These are phyloP conservation scores for Paratilapia polleni DNA, from an alignment of 2,113 vertebrate species.

Conservation along the genomic window DNA sequence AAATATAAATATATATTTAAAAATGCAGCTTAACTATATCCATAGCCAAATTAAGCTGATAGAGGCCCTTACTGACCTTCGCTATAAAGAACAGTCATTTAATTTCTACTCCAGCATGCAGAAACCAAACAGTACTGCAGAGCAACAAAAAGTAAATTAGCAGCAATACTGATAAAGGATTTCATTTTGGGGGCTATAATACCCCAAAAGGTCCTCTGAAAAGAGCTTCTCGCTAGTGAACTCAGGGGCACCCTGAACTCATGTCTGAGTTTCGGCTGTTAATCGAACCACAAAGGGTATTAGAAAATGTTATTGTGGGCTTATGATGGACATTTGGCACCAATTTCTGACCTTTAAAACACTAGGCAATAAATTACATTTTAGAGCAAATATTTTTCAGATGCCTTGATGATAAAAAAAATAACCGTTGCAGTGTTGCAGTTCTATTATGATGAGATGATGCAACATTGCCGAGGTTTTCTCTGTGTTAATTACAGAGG, in stretches of 20 bases:
- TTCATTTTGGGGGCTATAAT: background rate
- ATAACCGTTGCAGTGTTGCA: background rate
- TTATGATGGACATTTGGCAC: background rate
- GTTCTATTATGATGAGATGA: background rate
- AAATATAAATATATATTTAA: background rate
- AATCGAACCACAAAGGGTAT: no score
- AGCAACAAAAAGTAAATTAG: background rate
- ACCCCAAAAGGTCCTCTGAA: background rate
- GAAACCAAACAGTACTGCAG: background rate
- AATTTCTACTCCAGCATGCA: background rate
- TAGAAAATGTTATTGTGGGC: rapidly evolving
- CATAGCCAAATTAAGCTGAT: background rate
- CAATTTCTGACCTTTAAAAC: background rate
- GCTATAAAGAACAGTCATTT: background rate
- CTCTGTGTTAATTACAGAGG: background rate
- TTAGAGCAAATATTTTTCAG: background rate
- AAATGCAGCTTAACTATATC: background rate
- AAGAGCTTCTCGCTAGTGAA: background rate
- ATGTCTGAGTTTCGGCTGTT: background rate
- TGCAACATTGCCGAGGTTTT: background rate
- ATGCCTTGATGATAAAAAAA: background rate
- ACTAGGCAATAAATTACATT: background rate
- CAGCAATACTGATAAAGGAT: background rate
- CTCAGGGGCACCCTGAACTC: no score
- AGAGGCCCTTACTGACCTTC: background rate